These are phyloP conservation scores for Drosophila ananassae DNA, from an alignment of 1,140 invertebrate genomes.

Conservation along the genomic window DNA sequence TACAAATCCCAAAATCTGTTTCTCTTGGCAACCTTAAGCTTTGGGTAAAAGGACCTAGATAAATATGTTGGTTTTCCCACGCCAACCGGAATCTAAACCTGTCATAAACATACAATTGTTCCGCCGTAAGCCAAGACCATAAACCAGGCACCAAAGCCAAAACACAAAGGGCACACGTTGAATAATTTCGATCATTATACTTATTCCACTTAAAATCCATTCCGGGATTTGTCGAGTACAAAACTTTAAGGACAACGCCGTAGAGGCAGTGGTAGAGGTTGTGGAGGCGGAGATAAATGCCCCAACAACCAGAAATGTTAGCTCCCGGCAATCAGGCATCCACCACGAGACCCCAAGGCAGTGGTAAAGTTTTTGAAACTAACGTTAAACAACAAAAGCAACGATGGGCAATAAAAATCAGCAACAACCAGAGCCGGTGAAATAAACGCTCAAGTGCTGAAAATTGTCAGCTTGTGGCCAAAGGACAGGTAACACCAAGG, in stretches of 20 bases:
- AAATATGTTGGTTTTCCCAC: conserved; percentile 28
- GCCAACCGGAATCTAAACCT: not conserved
- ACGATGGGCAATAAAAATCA: conserved; percentile 67
- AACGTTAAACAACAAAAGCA: conserved; percentile 44
- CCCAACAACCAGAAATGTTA: conserved; percentile 52
- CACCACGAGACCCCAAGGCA: conserved; percentile 24
- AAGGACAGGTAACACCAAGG: conserved; percentile 35
- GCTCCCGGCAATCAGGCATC: conserved; percentile 59
- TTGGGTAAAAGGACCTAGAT: not conserved
- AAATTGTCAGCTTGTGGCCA: conserved; percentile 57
- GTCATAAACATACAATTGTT: conserved; percentile 46
- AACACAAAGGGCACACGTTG: conserved; percentile 57
- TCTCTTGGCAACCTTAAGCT: conserved; percentile 3
- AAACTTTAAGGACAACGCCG: conserved; percentile 30
- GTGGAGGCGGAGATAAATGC: conserved; percentile 59
- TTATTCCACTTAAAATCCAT: conserved; percentile 65
- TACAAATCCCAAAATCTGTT: not conserved
- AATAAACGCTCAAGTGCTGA: conserved; percentile 63
- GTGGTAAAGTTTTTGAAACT: conserved; percentile 69
- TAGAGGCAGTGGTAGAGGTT: not conserved
- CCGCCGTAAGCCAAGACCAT: conserved; percentile 35
- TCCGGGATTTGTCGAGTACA: conserved; percentile 39
- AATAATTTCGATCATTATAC: conserved; percentile 75
- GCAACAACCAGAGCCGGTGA: conserved; percentile 44
- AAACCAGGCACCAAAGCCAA: conserved; percentile 54